Evolutionary conservation across 2,888 invertebrate species (phyloP), one percentile per base, ranked within the genome.

Genomic region (Microctonus aethiopoides): DNA sequence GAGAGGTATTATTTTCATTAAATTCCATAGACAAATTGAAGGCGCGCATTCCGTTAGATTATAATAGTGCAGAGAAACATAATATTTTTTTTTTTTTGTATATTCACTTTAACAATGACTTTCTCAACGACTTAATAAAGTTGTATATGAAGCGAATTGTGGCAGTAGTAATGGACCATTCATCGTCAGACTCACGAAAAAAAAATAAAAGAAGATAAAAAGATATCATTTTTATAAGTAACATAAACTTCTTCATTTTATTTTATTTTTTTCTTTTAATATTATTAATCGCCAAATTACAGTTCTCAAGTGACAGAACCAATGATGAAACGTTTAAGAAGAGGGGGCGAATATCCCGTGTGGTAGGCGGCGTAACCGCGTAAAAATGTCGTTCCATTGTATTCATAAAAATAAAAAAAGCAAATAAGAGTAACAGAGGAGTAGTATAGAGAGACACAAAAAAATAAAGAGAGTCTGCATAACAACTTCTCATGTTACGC

Each of bases 401-500:
- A 54, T 5, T 39, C 13, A 24, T 59, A 29, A 68, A 52, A 32
- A 39, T 36, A 65, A 65, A 62, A 62, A 51, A 46, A 13, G n/a
- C 67, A 29, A 6, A 52, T 34, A 68, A 51, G 46, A 22, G 59
- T 22, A 3, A 67, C 63, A 64, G 57, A 60, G 56, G 51, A 26
- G 63, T 2, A 54, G 64, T 67, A 65, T 36, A 54, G 54, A 10
- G n/a, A 71, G 32, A 2, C 36, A 59, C 62, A 46, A 56, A 29
- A 56, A 61, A 65, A 63, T 59, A 62, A 34, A 36, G 62, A 51
- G 63, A 29, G 29, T 52, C 74, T 72, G 74, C 77, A 79, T 79
- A n/a, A 81, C 79, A 78, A 82, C 83, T 85, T 84, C 84, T 85
- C 84, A 80, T 83, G 79, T 85, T 84, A 85, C 85, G 80, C 83